phyloP scores from a whole-genome alignment of 2,797 vertebrate genomes.

The Linurgus olivaceus region DNA sequence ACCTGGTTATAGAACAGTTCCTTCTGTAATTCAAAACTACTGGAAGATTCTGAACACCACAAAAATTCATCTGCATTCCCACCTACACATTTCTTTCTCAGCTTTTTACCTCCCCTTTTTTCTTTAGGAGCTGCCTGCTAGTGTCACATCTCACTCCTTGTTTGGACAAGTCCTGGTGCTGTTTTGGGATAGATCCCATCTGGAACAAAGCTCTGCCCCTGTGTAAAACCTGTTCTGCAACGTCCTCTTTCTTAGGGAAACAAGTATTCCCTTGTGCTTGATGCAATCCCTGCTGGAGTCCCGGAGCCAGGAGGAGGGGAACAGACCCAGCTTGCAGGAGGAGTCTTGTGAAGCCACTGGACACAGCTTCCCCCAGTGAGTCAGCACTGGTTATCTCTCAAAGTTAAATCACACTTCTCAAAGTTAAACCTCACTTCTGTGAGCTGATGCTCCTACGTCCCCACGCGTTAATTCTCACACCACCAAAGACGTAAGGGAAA shows the following conservation, averaged over 20 bases:
- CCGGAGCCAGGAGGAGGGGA: background rate
- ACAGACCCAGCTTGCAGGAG: background rate
- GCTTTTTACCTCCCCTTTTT: background rate
- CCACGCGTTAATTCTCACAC: background rate
- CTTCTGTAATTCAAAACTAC: background rate
- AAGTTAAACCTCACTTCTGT: background rate
- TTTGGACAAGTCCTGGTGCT: constrained; percentile 77
- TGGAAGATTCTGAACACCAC: background rate
- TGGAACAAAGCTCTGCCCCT: constrained; percentile 82
- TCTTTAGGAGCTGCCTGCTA: background rate
- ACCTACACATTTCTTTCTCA: background rate
- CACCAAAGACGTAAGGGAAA: background rate
- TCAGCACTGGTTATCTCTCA: background rate
- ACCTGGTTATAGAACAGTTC: background rate
- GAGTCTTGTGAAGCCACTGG: background rate
- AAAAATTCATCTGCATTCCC: background rate
- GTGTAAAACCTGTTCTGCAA: constrained; percentile 40
- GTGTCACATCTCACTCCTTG: background rate
- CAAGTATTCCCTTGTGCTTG: background rate
- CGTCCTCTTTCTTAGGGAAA: background rate
- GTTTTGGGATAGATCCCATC: constrained; percentile 81
- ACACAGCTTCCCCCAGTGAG: background rate
- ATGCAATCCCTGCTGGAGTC: background rate
- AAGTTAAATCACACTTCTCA: background rate
- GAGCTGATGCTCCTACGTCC: background rate